Evolutionary conservation across 1,140 invertebrate species (phyloP).

Genomic region (Drosophila obscura): DNA sequence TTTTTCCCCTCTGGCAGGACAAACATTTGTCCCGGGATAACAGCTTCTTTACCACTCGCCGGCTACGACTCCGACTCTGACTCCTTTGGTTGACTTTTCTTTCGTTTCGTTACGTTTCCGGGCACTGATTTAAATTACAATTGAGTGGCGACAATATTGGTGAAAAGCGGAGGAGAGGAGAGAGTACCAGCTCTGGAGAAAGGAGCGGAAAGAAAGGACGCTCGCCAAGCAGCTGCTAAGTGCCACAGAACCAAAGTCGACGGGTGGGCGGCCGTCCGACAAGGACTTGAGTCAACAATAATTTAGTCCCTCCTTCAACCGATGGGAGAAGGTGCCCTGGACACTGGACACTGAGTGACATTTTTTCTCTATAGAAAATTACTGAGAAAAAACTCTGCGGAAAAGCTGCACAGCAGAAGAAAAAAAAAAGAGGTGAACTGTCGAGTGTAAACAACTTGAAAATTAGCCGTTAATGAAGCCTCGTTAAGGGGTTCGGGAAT

Average conservation of each 20-base stretch:
- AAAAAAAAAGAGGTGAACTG: conserved; percentile 46
- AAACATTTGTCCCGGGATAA: conserved; percentile 56
- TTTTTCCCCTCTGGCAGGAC: conserved; percentile 27
- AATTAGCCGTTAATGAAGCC: conserved; percentile 79
- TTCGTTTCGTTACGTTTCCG: conserved; percentile 11
- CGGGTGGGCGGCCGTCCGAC: conserved; percentile 10
- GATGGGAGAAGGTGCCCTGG: conserved; percentile 18
- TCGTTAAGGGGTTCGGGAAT: conserved; percentile 54
- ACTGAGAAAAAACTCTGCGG: conserved; percentile 4
- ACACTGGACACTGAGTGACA: conserved; percentile 68
- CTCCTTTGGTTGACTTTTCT: no score
- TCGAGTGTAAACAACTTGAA: conserved; percentile 76
- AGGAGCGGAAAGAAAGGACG: conserved; percentile 22
- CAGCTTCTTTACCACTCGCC: conserved; percentile 41
- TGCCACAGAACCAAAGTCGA: conserved; percentile 44
- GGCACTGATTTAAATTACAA: conserved; percentile 79
- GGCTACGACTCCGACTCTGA: conserved; percentile 1
- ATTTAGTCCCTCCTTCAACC: conserved; percentile 48
- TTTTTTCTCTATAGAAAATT: conserved; percentile 51
- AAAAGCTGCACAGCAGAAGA: neutral
- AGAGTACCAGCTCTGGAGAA: neutral
- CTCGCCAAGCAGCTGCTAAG: conserved; percentile 52
- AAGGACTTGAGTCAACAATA: conserved; percentile 78
- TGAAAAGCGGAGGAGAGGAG: conserved; percentile 25
- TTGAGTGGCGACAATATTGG: conserved; percentile 79